phyloP scores from a whole-genome alignment of 2,797 vertebrate genomes.

The Vultur gryphus region DNA sequence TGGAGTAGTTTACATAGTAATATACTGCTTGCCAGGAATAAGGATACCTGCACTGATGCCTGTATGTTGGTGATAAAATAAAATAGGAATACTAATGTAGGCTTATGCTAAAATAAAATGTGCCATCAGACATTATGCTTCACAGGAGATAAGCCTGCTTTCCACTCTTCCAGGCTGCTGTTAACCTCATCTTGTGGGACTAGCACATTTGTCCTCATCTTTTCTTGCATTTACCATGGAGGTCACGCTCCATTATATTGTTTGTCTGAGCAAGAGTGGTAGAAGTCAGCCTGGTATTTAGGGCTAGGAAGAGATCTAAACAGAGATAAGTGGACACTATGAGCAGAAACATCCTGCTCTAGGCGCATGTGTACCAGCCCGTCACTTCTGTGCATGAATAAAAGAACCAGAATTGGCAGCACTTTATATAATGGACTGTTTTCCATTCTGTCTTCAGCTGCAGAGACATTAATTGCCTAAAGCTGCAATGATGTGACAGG shows the following conservation, averaged over 20 bases:
- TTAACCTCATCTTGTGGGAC: neutral
- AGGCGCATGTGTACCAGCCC: rapidly evolving
- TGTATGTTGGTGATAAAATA: neutral
- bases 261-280: neutral
- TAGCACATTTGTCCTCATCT: neutral
- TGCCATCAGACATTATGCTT: neutral
- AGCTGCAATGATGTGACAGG: neutral
- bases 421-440: neutral
- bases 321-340: neutral
- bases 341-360: neutral
- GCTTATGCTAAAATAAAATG: neutral
- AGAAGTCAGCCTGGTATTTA: neutral
- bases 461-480: neutral
- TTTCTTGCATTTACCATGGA: neutral
- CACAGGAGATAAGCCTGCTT: neutral
- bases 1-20: neutral
- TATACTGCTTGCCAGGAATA: neutral
- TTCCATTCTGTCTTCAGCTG: neutral
- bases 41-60: neutral
- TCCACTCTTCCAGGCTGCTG: neutral
- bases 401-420: neutral
- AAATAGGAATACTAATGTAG: neutral
- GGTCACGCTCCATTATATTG: neutral
- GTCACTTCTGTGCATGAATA: neutral
- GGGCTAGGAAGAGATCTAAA: neutral